Conservation (phyloP, 2,113 vertebrate genomes). For the Eclectus roratus region DNA sequence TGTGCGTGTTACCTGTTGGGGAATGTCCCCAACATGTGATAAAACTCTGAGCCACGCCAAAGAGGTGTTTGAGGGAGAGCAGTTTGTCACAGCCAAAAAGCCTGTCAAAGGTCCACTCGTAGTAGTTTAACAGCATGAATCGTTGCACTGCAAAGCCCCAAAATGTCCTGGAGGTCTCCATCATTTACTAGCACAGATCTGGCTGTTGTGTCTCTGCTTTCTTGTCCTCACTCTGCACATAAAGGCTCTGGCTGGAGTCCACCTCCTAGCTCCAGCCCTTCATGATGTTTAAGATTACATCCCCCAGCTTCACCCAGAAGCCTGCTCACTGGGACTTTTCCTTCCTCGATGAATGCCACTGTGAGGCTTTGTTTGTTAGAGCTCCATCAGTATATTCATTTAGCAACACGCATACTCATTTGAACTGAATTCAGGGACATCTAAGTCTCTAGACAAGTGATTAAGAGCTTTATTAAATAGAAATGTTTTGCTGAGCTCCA, state of each 20-base stretch:
- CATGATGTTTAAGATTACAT: not conserved
- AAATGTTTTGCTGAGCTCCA: slow-evolving; percentile 18
- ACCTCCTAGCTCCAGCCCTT: not conserved
- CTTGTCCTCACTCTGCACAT: not conserved
- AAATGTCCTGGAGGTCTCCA: not conserved
- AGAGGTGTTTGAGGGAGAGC: not conserved
- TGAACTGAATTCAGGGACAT: not conserved
- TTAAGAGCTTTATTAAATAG: slow-evolving; percentile 43
- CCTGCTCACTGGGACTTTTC: not conserved
- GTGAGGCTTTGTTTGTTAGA: not conserved
- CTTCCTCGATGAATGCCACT: not conserved
- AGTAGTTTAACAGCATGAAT: not conserved
- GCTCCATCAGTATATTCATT: not conserved
- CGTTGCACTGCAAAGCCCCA: not conserved
- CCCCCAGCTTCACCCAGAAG: not conserved
- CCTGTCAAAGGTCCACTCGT: not conserved
- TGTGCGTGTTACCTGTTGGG: not conserved
- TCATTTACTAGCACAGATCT: not conserved
- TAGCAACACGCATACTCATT: not conserved
- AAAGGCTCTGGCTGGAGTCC: not conserved
- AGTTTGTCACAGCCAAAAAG: not conserved
- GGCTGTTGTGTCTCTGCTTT: not conserved
- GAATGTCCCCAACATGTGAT: not conserved
- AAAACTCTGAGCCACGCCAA: not conserved
- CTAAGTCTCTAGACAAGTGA: slow-evolving; percentile 19